Base-by-base conservation (phyloP, 2,797 vertebrate genomes). In the Microcaecilia unicolor region DNA sequence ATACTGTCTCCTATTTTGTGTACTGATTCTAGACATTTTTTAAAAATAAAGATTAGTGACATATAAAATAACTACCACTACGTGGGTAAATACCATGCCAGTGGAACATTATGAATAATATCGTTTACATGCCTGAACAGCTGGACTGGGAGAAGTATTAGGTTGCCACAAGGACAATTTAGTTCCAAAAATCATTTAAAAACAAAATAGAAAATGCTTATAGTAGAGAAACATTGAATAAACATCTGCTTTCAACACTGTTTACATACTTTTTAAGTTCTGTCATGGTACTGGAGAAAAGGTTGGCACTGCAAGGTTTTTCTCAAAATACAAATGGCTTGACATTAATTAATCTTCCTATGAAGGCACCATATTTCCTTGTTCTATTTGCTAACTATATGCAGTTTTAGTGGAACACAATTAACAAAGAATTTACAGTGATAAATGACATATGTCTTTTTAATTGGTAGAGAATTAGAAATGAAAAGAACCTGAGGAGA, bases 381-480 rank as follows among this genome's bases (percentile, higher is more conserved):
- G 2, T 34, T 52, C 7, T 35, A 5, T 49, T 57, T 56, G 16
- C n/a, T 40, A 31, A 15, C 14, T 29, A 13, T 22, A 31, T 25
- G 7, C 19, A 11, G 7, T 25, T 50, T 51, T 15, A 33, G 28
- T 14, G 25, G 19, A 41, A 52, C 31, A 22, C 5, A 24, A 21
- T n/a, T 37, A 43, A 51, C 28, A 11, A 44, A 15, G 2, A 22
- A 19, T 32, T 28, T 23, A 22, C 9, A 32, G 28, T 24, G 25
- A 43, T 27, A 43, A 46, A 40, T 47, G 29, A 8, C 37, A 16
- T 25, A 10, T 37, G 32, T 40, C 18, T 12, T 28, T 48, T 32
- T 47, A 54, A 37, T 29, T 23, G 37, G 42, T 24, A 18, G 32
- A 27, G 22, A 50, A 41, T 46, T 33, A 27, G 24, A 30, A 45